phyloP scores from a whole-genome alignment of 2,113 vertebrate genomes.

The Potamarius usumacintae region DNA sequence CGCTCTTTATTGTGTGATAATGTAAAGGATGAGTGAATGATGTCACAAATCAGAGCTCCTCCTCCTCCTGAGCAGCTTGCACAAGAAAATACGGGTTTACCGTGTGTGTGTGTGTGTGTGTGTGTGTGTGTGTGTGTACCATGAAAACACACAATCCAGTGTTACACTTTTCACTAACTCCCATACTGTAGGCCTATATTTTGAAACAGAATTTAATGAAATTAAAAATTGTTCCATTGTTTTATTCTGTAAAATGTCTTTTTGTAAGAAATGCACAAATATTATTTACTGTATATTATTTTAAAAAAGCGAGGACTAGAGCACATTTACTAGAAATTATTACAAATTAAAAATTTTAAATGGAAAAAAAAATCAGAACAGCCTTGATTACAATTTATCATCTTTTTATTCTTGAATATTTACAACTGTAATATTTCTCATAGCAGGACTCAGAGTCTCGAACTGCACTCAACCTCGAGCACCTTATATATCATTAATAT shows the following conservation, averaged over 20 bases:
- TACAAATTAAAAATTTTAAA: no score
- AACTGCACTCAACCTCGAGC: background rate
- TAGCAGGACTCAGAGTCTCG: background rate
- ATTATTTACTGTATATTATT: no score
- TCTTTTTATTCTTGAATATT: background rate
- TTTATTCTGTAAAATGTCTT: no score
- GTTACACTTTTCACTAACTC: no score
- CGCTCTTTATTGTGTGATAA: background rate
- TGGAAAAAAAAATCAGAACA: no score
- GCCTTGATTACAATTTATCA: no score
- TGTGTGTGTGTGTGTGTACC: background rate
- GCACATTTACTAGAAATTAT: no score
- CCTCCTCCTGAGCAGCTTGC: background rate
- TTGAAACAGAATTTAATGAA: background rate
- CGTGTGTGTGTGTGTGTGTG: background rate
- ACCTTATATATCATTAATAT: no score
- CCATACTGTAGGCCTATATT: no score
- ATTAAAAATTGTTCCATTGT: background rate
- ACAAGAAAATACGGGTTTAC: constrained; percentile 23
- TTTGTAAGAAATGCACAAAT: no score
- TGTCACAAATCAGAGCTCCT: constrained; percentile 63
- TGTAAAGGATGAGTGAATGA: background rate
- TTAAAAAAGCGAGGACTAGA: no score
- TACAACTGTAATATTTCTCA: background rate
- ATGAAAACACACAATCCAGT: no score